phyloP scores from a whole-genome alignment of 2,113 vertebrate genomes.

The Sceloporus undulatus region DNA sequence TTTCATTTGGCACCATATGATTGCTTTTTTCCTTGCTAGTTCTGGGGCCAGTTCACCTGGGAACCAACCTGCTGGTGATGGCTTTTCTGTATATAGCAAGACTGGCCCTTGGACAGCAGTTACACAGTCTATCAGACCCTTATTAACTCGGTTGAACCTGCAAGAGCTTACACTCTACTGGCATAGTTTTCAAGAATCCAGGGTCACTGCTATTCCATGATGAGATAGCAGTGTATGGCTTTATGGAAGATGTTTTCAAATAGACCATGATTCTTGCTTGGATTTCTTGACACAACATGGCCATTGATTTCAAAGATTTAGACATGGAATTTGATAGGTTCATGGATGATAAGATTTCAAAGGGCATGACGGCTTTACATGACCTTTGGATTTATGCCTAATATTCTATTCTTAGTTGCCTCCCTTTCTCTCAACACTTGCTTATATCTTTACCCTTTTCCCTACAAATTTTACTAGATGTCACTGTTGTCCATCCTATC shows the following conservation, averaged over 20 bases:
- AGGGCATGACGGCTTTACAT: neutral
- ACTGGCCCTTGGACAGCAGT: too few relatives aligned
- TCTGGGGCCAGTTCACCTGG: neutral
- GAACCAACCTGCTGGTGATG: too few relatives aligned
- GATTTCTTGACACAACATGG: neutral
- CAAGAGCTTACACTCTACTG: too few relatives aligned
- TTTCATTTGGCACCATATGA: too few relatives aligned
- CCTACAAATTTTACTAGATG: slow-evolving; percentile 36
- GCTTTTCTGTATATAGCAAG: too few relatives aligned
- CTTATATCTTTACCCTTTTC: neutral
- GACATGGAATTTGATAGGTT: neutral
- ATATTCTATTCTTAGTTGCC: neutral
- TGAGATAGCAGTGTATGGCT: neutral
- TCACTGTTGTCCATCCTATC: slow-evolving; percentile 53
- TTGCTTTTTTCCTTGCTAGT: too few relatives aligned
- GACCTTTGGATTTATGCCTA: neutral
- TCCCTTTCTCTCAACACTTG: neutral
- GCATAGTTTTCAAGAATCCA: neutral
- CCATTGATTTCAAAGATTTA: neutral
- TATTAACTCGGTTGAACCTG: too few relatives aligned
- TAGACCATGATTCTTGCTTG: neutral
- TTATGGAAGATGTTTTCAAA: neutral
- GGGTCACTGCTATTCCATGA: neutral
- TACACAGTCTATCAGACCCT: neutral
- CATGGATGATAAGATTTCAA: neutral